Evolutionary conservation across 1,140 invertebrate genomes (phyloP).

Genomic region (Pentalonia nigronervosa): DNA sequence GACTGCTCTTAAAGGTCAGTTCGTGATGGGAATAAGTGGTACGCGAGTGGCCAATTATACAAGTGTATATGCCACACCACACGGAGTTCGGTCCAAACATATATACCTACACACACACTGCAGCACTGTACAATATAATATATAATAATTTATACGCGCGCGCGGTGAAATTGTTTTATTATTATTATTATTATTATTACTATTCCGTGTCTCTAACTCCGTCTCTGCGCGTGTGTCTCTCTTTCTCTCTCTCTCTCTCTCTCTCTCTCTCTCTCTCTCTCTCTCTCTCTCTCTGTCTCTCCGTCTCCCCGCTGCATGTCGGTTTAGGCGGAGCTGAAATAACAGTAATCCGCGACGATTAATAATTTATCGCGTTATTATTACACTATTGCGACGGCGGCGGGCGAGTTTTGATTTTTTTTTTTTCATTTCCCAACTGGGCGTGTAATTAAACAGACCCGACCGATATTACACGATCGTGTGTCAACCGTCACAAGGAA

Average conservation of each 20-base stretch:
- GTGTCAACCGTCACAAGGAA: not conserved
- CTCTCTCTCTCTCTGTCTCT: not conserved
- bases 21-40: constrained; percentile 52
- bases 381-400: not conserved
- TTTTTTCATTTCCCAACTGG: not conserved
- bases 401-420: not conserved
- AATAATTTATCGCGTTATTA: constrained; percentile 49
- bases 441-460: not conserved
- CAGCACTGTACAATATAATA: not conserved
- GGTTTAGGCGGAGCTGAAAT: constrained; percentile 20
- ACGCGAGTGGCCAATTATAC: constrained; percentile 52
- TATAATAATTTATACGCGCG: constrained; percentile 34
- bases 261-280: not conserved
- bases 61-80: constrained; percentile 21
- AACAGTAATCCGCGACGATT: constrained; percentile 44
- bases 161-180: constrained; percentile 32
- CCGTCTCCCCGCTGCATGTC: not conserved
- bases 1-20: constrained; percentile 44
- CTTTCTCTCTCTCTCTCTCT: not conserved
- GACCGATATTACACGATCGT: not conserved
- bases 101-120: not conserved
- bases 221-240: not conserved
- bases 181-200: not conserved
- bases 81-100: not conserved
- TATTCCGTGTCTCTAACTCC: not conserved